A percentile compares a stretch with the other conserved stretches of the same genome.
phyloP scores from a whole-genome alignment of 2,797 vertebrate genomes.

The Tiaroga cobitis region DNA sequence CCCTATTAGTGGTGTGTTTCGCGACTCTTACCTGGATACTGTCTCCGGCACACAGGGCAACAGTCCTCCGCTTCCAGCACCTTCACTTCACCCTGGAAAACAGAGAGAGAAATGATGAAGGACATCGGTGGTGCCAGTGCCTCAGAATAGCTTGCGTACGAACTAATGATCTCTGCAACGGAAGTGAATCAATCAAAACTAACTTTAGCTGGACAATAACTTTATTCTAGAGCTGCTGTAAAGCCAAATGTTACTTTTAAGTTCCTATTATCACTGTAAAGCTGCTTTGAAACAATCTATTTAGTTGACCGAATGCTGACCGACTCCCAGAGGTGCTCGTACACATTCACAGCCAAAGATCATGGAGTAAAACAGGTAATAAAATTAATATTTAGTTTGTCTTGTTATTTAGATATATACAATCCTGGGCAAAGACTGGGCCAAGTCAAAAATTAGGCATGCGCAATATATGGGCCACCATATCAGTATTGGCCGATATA shows the following conservation, averaged over 20 bases:
- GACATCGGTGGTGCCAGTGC: not conserved
- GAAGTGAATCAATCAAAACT: too few species aligned
- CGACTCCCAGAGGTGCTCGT: not conserved
- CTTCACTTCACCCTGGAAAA: slow-evolving; percentile 80
- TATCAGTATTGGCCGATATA: too few species aligned
- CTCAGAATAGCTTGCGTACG: slow-evolving; percentile 48
- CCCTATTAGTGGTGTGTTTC: not conserved
- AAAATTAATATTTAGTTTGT: not conserved
- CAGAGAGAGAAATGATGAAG: slow-evolving; percentile 15
- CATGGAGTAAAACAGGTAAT: not conserved
- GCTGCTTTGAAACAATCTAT: too few species aligned
- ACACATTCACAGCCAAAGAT: not conserved
- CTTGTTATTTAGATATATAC: not conserved
- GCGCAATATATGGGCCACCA: too few species aligned
- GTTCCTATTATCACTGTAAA: too few species aligned
- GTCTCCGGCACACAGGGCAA: slow-evolving; percentile 83
- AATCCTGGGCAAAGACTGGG: not conserved
- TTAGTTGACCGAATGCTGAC: not conserved
- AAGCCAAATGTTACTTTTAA: too few species aligned
- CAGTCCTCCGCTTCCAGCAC: slow-evolving; percentile 83
- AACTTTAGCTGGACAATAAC: too few species aligned
- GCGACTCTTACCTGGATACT: slow-evolving; percentile 72
- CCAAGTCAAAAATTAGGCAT: too few species aligned
- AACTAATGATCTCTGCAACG: too few species aligned
- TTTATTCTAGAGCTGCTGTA: too few species aligned